Base-by-base conservation (phyloP, 1,140 invertebrate genomes). In the Bradynema listronoti region DNA sequence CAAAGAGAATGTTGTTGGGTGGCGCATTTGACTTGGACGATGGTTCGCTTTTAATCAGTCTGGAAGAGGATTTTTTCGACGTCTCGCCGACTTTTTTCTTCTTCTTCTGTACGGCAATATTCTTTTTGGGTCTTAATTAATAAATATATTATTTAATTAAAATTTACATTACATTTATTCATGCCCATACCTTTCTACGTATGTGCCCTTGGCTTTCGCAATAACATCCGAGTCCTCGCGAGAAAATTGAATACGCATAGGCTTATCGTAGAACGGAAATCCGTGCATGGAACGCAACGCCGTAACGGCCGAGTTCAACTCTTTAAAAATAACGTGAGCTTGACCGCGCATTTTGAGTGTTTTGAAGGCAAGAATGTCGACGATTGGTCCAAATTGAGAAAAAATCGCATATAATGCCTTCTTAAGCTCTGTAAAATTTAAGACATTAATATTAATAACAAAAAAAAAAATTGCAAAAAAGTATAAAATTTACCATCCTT, bases 181-280 rank as follows among this genome's bases (percentile, higher is more conserved):
- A 24, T 47, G 61, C 11, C 29, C 16, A 9, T 19, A 50, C 66
- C 92, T 81, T 78, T 98, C 92, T 65, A 89, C 86, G 81, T 86
- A 99, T 2, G 94, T 99, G 19, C 94, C 94, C 78, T 96, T 97
- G 73, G 90, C 84, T 82, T 95, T 95, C 11, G 91, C 87, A 73
- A 96, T 91, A 24, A 90, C 82, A 82, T 97, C 91, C 54, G 90
- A 94, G 72, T 97, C 92, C 9, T 84, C 84, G 79, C 92, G 92
- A 14, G 87, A 83, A 80, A 92, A 99, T 77, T 93, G 88, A 75
- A 99, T 98, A 80, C 90, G 86, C 95, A 99, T 98, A 66, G 92
- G 91, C 83, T 99, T 99, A 77, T 99, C 95, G 82, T 98, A 99
- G 82, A 99, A 99, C 24, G 94, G 94, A 81, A 97, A 97, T 47